phyloP scores from a whole-genome alignment of 2,888 invertebrate species.

The Sarcophaga subvicina region DNA sequence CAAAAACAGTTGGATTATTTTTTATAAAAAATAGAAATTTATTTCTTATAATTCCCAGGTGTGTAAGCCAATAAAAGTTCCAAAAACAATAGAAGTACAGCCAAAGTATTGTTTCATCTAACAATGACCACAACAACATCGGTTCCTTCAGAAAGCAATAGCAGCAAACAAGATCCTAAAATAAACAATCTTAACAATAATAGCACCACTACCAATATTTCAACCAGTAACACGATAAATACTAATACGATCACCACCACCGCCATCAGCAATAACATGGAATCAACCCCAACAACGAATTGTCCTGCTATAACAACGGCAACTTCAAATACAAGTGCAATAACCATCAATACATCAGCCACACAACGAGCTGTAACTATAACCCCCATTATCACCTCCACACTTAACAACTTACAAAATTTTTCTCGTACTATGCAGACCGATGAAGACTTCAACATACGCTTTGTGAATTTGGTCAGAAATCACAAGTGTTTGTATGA shows the following conservation, averaged over 20 bases:
- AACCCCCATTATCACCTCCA: constrained; percentile 60
- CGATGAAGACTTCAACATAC: constrained; percentile 82
- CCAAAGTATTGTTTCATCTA: constrained; percentile 23
- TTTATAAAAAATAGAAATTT: too few relatives aligned
- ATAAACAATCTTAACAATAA: constrained; percentile 36
- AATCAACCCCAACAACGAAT: constrained; percentile 65
- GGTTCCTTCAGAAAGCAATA: constrained; percentile 59
- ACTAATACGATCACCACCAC: constrained; percentile 39
- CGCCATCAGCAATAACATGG: constrained; percentile 21
- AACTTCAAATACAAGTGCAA: constrained; percentile 59
- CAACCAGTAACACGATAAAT: constrained; percentile 26
- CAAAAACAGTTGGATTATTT: too few relatives aligned
- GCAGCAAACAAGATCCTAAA: constrained; percentile 46
- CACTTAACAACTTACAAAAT: constrained; percentile 49
- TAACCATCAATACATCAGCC: constrained; percentile 63
- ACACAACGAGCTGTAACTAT: constrained; percentile 65
- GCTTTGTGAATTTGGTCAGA: constrained; percentile 83
- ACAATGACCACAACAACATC: constrained; percentile 68
- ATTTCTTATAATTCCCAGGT: too few relatives aligned
- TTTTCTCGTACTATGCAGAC: constrained; percentile 81
- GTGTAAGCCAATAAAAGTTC: too few relatives aligned
- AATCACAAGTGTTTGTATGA: constrained; percentile 83
- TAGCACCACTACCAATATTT: constrained; percentile 21
- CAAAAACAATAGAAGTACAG: not conserved
- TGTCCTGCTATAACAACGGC: constrained; percentile 60